Base-by-base conservation (phyloP, 2,113 vertebrate genomes). In the Notarius lentiginosus region DNA sequence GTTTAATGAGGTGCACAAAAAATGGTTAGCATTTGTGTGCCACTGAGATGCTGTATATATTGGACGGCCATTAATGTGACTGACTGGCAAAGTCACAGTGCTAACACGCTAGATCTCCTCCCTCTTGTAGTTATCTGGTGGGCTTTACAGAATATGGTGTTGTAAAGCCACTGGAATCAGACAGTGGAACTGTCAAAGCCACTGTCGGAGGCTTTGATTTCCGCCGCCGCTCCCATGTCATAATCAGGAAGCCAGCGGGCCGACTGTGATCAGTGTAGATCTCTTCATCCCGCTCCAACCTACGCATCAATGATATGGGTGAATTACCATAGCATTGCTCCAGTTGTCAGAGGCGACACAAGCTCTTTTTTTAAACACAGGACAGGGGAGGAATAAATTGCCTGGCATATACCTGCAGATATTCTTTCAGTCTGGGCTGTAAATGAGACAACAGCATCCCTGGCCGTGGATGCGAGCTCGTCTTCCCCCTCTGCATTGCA, bases 371-470 rank as follows among this genome's bases (percentile, higher is more conserved):
- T 70, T 73, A 88, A 89, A 91, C 83, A 68, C 76, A 87, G 83
- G 79, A 87, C 83, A 86, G 79, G 85, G 83, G 87, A 84, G 85
- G 91, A 92, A 92, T 92, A 92, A 88, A 92, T 93, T 91, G 89
- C 86, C 91, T 92, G 91, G 91, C 91, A 87, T 92, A 91, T 90
- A 91, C 91, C 91, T 92, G 92, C 88, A 61, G 89, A 87, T 88
- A 91, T 90, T 66, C 84, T 91, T 87, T 88, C 92, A 92, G 90
- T 90, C 93, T 91, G 85, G 70, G 88, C 77, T 89, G 88, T 91
- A 93, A 93, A 92, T 94, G 92, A 93, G 92, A 95, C 93, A 92
- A 90, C 88, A 91, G 88, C 82, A 82, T 86, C 88, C 73, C 77
- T 84, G 90, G 82, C 84, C 84, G 89, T 7, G 89, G 88, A 89